Conservation (phyloP, 2,888 invertebrate species). For the Octonoba sinensis region DNA sequence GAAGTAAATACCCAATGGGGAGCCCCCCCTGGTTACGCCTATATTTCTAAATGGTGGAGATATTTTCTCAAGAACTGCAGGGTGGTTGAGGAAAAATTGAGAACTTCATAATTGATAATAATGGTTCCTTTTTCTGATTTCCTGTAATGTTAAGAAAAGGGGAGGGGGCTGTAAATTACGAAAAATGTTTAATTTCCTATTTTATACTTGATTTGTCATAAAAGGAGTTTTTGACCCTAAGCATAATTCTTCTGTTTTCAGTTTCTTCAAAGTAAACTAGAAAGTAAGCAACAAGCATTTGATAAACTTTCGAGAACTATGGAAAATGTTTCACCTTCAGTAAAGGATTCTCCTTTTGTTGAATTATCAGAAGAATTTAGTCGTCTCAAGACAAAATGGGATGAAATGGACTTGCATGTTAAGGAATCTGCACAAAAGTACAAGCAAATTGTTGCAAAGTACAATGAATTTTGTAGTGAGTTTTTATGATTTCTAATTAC, state of each 20-base stretch:
- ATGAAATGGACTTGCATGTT: slow-evolving; percentile 78
- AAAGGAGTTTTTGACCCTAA: too few species aligned
- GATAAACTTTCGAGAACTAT: slow-evolving; percentile 80
- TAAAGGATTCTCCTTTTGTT: slow-evolving; percentile 75
- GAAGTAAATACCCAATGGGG: too few species aligned
- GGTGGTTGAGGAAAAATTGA: too few species aligned
- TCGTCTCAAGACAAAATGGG: slow-evolving; percentile 81
- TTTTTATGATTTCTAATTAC: not conserved
- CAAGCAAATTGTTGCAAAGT: slow-evolving; percentile 82
- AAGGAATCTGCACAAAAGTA: slow-evolving; percentile 77
- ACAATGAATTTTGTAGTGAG: slow-evolving; percentile 78
- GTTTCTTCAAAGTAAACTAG: slow-evolving; percentile 43
- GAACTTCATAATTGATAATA: too few species aligned
- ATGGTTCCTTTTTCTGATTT: too few species aligned
- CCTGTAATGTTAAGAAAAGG: too few species aligned
- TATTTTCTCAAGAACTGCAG: too few species aligned
- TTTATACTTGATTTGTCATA: too few species aligned
- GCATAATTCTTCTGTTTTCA: slow-evolving; percentile 15
- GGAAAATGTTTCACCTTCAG: slow-evolving; percentile 70
- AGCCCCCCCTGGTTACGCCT: too few species aligned
- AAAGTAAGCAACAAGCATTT: slow-evolving; percentile 73
- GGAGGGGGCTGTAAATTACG: too few species aligned
- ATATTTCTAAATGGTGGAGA: too few species aligned
- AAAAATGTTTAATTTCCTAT: too few species aligned
- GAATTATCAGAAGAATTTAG: slow-evolving; percentile 79